These are phyloP conservation scores for Platorchestia sp. DNA, from an alignment of 1,140 invertebrate species.

Conservation along the genomic window DNA sequence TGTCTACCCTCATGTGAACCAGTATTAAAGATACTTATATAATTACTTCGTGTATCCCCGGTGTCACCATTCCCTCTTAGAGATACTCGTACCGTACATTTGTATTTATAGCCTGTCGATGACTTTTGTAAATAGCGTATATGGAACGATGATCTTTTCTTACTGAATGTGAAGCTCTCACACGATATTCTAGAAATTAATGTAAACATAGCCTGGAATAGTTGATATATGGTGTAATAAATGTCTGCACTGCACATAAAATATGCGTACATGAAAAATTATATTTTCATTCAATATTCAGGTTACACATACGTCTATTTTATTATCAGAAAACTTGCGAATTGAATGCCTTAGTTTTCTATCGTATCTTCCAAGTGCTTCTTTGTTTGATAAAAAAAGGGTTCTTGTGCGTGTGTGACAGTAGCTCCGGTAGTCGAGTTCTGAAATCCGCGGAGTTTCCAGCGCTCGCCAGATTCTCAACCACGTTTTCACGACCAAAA, in stretches of 20 bases:
- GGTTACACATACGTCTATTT: neutral
- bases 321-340: neutral
- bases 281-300: neutral
- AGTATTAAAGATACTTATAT: slow-evolving; percentile 11
- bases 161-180: slow-evolving; percentile 47
- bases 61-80: neutral
- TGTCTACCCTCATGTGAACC: slow-evolving; percentile 20
- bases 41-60: neutral
- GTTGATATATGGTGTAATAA: slow-evolving; percentile 17
- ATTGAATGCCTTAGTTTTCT: neutral
- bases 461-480: too few relatives aligned
- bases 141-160: slow-evolving; percentile 20
- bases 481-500: too few relatives aligned
- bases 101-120: slow-evolving; percentile 26
- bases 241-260: slow-evolving; percentile 25
- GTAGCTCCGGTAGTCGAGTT: neutral
- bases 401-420: neutral
- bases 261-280: neutral
- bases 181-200: slow-evolving; percentile 14
- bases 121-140: slow-evolving; percentile 38
- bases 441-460: too few relatives aligned
- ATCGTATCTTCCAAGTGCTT: neutral
- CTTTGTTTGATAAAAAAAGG: neutral
- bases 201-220: neutral
- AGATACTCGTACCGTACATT: slow-evolving; percentile 25